A percentile compares a stretch with the other conserved stretches of the same genome.
Conservation (phyloP, 1,140 invertebrate genomes). For the Rhizoglyphus robini region DNA sequence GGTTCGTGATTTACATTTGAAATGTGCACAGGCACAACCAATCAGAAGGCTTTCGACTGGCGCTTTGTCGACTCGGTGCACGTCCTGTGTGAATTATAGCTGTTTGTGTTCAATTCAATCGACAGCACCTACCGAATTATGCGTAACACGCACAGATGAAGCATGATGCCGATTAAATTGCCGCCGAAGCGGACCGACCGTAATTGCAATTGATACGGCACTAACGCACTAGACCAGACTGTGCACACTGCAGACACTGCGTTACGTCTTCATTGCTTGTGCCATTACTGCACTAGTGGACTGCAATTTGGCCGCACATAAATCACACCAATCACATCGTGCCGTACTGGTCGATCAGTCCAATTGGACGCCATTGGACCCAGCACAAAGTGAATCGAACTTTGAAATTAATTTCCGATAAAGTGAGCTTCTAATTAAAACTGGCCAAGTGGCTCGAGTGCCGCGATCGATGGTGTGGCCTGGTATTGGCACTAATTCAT, state of each 20-base stretch:
- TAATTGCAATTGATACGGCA: slow-evolving; percentile 15
- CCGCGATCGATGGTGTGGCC: no score
- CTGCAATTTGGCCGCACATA: neutral
- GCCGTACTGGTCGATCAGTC: no score
- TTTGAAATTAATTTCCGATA: no score
- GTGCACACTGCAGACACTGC: neutral
- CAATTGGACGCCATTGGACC: no score
- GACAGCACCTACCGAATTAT: slow-evolving; percentile 6
- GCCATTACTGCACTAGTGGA: neutral
- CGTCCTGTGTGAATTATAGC: slow-evolving; percentile 13
- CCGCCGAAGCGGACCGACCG: neutral
- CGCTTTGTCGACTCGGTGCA: neutral
- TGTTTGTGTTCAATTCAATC: neutral
- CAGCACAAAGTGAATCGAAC: no score
- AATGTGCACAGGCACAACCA: neutral
- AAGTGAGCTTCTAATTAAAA: no score
- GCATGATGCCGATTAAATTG: slow-evolving; percentile 12
- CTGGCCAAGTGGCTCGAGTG: no score
- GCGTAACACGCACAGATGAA: slow-evolving; percentile 15
- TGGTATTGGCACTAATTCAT: no score
- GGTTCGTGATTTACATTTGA: neutral
- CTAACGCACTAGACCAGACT: neutral
- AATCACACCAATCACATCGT: no score
- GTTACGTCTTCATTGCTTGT: slow-evolving; percentile 6
- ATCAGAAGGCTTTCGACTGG: slow-evolving; percentile 7